These are phyloP conservation scores for Atlantisia rogersi DNA, from an alignment of 2,113 vertebrate genomes.

Conservation along the genomic window DNA sequence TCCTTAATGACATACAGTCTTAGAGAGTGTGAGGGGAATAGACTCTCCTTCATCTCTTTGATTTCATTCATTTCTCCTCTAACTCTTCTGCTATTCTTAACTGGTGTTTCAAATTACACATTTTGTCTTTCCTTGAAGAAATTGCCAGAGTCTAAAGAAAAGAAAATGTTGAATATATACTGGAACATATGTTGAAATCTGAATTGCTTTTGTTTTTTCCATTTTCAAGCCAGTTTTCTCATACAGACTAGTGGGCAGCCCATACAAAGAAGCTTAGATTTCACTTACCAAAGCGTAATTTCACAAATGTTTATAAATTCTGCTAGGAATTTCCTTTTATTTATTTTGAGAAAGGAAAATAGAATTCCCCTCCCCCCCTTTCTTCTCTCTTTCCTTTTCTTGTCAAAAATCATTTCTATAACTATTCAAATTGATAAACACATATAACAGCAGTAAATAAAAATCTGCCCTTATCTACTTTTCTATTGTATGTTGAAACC, in stretches of 20 bases:
- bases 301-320: neutral
- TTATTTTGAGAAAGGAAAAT: neutral
- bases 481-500: neutral
- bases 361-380: neutral
- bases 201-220: neutral
- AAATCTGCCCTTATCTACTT: neutral
- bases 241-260: neutral
- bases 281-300: neutral
- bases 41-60: neutral
- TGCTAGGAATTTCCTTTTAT: neutral
- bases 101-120: neutral
- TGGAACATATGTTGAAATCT: neutral
- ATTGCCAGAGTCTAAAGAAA: neutral
- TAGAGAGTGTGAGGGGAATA: neutral
- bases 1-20: neutral
- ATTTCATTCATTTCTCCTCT: neutral
- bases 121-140: neutral
- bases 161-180: neutral
- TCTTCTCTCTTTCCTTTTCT: neutral
- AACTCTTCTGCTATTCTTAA: neutral
- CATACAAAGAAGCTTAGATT: neutral
- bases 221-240: neutral
- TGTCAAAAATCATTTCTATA: neutral
- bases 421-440: neutral
- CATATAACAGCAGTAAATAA: neutral